Evolutionary conservation across 2,113 vertebrate genomes (phyloP).

Genomic region (Carlito syrichta): DNA sequence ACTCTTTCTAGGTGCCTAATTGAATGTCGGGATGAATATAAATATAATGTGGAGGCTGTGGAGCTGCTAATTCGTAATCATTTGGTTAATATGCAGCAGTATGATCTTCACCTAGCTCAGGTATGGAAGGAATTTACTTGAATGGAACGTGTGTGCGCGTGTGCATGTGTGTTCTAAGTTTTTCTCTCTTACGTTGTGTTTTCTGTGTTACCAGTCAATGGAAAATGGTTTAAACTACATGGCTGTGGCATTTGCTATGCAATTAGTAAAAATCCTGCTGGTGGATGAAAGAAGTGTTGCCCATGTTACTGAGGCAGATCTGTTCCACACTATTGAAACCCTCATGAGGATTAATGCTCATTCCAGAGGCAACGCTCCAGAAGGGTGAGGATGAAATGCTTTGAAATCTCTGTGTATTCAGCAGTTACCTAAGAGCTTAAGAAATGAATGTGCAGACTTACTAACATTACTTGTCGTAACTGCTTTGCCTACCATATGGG

Average conservation of each 20-base stretch:
- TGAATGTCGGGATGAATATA: slow-evolving; percentile 98
- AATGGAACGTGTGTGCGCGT: too few species aligned
- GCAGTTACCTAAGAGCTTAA: not conserved
- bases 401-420: not conserved
- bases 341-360: slow-evolving; percentile 99
- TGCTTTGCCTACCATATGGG: not conserved
- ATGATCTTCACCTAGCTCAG: slow-evolving; percentile 98
- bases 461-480: slow-evolving; percentile 9
- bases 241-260: slow-evolving; percentile 99
- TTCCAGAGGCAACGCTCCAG: slow-evolving; percentile 97
- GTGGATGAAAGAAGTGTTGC: slow-evolving; percentile 97
- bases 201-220: slow-evolving; percentile 90
- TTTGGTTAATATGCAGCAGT: slow-evolving; percentile 99
- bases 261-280: slow-evolving; percentile 95
- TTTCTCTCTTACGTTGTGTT: slow-evolving; percentile 9
- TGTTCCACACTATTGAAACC: slow-evolving; percentile 98
- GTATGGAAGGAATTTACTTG: slow-evolving; percentile 83
- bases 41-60: slow-evolving; percentile 98
- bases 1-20: slow-evolving; percentile 92
- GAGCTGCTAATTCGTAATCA: slow-evolving; percentile 97
- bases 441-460: slow-evolving; percentile 29
- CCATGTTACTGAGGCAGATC: slow-evolving; percentile 96
- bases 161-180: not conserved
- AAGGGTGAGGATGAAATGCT: slow-evolving; percentile 88
- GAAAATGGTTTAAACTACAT: slow-evolving; percentile 99